phyloP scores from a whole-genome alignment of 2,113 vertebrate genomes.

The Rhagologus leucostigma region DNA sequence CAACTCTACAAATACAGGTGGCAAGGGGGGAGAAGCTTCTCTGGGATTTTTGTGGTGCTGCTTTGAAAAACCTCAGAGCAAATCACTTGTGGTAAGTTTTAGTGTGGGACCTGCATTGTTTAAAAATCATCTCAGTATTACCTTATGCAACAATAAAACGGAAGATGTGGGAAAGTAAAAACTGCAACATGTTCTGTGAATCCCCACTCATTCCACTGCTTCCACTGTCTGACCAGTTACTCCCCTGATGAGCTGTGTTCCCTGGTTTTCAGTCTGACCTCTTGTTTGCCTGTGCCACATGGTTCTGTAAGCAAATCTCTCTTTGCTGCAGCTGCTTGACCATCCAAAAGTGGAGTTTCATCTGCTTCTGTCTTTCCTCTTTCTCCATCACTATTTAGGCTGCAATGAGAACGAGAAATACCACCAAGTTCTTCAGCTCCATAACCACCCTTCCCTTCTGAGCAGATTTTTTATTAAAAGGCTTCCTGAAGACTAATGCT shows the following conservation, averaged over 20 bases:
- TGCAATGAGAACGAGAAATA: background rate
- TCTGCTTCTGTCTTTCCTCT: background rate
- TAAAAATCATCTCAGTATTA: background rate
- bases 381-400: background rate
- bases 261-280: background rate
- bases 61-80: background rate
- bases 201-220: background rate
- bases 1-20: background rate
- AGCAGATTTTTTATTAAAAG: background rate
- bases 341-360: background rate
- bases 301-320: background rate
- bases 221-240: background rate
- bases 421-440: background rate
- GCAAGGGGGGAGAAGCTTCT: background rate
- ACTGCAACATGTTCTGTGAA: background rate
- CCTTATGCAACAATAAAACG: background rate
- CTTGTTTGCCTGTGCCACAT: fast-evolving
- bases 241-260: background rate
- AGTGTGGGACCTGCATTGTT: background rate
- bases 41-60: background rate
- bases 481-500: background rate
- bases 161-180: background rate
- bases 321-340: background rate
- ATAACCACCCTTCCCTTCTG: background rate
- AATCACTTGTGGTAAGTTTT: background rate